These are phyloP conservation scores for Mallotus villosus DNA, from an alignment of 2,797 vertebrate genomes.

Conservation along the genomic window DNA sequence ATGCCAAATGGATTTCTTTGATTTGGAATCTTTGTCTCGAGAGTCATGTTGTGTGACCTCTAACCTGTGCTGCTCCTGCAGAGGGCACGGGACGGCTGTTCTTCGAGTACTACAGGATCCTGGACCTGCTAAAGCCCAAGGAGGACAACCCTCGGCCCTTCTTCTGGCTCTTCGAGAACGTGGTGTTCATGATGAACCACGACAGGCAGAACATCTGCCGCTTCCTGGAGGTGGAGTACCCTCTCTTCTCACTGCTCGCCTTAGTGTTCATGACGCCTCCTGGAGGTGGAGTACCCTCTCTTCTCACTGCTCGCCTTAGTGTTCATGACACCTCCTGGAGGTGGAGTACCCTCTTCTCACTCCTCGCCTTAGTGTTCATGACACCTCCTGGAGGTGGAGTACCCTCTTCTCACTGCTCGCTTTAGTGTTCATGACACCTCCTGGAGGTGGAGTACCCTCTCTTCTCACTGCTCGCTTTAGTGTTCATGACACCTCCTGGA, in stretches of 20 bases:
- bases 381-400: too few species aligned
- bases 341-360: too few species aligned
- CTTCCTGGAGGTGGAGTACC: conserved; percentile 83
- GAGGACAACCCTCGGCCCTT: conserved; percentile 84
- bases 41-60: too few species aligned
- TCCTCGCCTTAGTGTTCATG: too few species aligned
- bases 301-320: too few species aligned
- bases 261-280: too few species aligned
- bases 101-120: conserved; percentile 89
- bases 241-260: neutral
- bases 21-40: too few species aligned
- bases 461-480: too few species aligned
- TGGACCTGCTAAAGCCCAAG: conserved; percentile 86
- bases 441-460: conserved; percentile 84
- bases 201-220: conserved; percentile 92
- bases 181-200: conserved; percentile 86
- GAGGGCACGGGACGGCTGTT: conserved; percentile 91
- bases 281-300: neutral
- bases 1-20: too few species aligned
- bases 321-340: too few species aligned
- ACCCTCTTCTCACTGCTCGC: too few species aligned
- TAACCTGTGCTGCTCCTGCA: conserved; percentile 41
- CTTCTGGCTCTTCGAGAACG: conserved; percentile 96
- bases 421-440: conserved; percentile 88
- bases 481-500: conserved; percentile 93